phyloP scores from a whole-genome alignment of 2,888 invertebrate genomes.

The Andrena bucephala region DNA sequence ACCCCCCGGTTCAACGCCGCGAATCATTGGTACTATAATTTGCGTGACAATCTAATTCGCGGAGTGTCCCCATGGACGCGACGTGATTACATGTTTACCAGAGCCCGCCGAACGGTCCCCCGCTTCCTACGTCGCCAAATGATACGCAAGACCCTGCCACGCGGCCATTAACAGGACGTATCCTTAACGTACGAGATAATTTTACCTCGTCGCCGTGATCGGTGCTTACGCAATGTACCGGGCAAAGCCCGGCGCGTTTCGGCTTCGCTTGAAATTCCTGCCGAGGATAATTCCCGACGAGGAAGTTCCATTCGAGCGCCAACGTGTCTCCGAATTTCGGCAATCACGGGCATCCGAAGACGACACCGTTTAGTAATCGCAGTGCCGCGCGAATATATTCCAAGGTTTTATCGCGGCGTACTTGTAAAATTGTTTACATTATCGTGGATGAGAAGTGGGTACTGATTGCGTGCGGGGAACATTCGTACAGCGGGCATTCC shows the following conservation, averaged over 20 bases:
- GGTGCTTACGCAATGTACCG: conserved; percentile 19
- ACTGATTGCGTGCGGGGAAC: background rate
- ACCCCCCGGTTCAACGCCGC: background rate
- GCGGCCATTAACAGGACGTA: conserved; percentile 17
- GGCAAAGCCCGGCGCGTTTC: background rate
- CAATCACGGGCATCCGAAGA: background rate
- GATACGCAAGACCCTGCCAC: conserved; percentile 27
- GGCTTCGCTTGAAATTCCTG: background rate
- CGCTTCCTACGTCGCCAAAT: conserved; percentile 13
- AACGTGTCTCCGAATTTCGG: background rate
- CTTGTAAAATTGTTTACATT: conserved; percentile 8
- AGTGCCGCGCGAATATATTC: conserved; percentile 1
- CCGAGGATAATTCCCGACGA: background rate
- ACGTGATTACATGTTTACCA: conserved; percentile 42
- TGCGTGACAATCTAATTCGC: conserved; percentile 47
- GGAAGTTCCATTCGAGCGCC: background rate
- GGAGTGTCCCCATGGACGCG: conserved; percentile 3
- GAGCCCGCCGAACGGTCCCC: background rate
- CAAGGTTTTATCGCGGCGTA: background rate
- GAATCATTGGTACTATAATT: conserved; percentile 31
- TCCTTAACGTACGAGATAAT: conserved; percentile 25
- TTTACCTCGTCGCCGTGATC: conserved; percentile 2
- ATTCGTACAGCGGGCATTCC: background rate
- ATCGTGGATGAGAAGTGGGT: background rate
- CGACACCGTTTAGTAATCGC: background rate